Percentiles rank a stretch among this genome's conserved stretches.
These are phyloP conservation scores for Pipistrellus pipistrellus DNA, from an alignment of 2,797 vertebrate genomes.

Conservation along the genomic window DNA sequence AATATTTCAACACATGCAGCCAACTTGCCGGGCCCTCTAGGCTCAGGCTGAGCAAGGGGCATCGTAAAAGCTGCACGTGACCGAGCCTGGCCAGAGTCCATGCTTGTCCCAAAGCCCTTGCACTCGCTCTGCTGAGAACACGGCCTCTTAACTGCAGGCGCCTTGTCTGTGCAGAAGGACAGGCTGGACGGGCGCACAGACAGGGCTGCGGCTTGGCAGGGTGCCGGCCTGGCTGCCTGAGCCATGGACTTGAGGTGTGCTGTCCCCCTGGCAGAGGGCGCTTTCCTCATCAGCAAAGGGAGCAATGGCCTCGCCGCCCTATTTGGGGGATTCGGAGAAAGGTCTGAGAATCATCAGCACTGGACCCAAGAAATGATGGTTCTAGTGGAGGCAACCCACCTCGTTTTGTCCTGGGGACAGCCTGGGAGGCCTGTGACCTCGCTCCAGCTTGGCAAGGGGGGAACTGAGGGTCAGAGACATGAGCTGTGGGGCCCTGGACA, in stretches of 20 bases:
- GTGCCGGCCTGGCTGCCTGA: accelerated
- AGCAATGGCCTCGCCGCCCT: not conserved
- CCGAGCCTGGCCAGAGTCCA: not conserved
- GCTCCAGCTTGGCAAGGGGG: not conserved
- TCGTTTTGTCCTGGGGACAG: accelerated
- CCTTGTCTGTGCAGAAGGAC: not conserved
- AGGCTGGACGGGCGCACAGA: accelerated
- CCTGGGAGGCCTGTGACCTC: not conserved
- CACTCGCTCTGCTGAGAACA: not conserved
- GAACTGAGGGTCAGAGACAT: not conserved
- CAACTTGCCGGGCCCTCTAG: not conserved
- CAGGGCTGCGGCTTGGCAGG: too few relatives aligned
- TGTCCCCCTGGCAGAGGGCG: not conserved
- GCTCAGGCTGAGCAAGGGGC: not conserved
- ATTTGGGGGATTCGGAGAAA: not conserved
- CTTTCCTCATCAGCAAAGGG: not conserved
- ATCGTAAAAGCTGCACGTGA: not conserved
- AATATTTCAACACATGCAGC: not conserved
- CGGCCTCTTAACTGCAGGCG: not conserved
- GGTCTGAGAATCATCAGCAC: not conserved
- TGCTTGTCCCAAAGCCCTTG: accelerated
- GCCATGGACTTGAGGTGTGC: not conserved
- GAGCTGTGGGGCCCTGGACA: not conserved
- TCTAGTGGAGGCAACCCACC: not conserved
- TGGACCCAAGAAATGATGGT: not conserved